Evolutionary conservation across 1,140 invertebrate genomes (phyloP).

Genomic region (Drosophila kohkoa): DNA sequence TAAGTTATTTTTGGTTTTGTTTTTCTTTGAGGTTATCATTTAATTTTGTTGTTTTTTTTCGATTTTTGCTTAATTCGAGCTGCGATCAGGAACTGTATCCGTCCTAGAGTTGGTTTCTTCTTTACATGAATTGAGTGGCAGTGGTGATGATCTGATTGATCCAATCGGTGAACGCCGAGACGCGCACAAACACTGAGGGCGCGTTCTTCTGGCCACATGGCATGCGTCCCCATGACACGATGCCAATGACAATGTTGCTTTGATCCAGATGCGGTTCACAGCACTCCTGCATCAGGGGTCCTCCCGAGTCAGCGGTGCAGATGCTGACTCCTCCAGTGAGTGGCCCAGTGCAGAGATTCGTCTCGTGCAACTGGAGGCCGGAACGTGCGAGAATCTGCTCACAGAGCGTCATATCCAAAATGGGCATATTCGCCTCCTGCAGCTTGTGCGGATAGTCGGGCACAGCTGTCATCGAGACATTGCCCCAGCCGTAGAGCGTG

Average conservation of each 20-base stretch:
- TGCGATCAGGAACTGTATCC: conserved; percentile 24
- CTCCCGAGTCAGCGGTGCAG: conserved; percentile 86
- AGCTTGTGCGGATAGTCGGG: conserved; percentile 84
- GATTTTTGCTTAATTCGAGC: conserved; percentile 61
- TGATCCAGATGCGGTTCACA: conserved; percentile 51
- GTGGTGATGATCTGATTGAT: conserved; percentile 85
- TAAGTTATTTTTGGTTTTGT: conserved; percentile 39
- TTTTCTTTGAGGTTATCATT: conserved; percentile 38
- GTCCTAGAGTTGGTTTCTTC: not conserved
- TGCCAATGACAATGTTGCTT: conserved; percentile 75
- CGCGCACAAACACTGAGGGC: conserved; percentile 91
- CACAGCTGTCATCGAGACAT: conserved; percentile 84
- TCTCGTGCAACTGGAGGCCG: conserved; percentile 83
- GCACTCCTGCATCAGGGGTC: conserved; percentile 80
- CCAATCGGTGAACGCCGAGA: conserved; percentile 88
- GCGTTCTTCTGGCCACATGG: conserved; percentile 86
- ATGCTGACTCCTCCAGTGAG: conserved; percentile 85
- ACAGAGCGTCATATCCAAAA: conserved; percentile 83
- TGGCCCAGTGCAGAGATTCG: conserved; percentile 86
- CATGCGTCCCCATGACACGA: conserved; percentile 83
- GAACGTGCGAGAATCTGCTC: conserved; percentile 69
- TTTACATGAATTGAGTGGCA: conserved; percentile 67
- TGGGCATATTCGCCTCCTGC: conserved; percentile 85
- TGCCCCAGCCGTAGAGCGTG: conserved; percentile 85
- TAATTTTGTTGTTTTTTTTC: conserved; percentile 41